phyloP scores from a whole-genome alignment of 2,888 invertebrate species.

The Rhimphoctona megacephalus region DNA sequence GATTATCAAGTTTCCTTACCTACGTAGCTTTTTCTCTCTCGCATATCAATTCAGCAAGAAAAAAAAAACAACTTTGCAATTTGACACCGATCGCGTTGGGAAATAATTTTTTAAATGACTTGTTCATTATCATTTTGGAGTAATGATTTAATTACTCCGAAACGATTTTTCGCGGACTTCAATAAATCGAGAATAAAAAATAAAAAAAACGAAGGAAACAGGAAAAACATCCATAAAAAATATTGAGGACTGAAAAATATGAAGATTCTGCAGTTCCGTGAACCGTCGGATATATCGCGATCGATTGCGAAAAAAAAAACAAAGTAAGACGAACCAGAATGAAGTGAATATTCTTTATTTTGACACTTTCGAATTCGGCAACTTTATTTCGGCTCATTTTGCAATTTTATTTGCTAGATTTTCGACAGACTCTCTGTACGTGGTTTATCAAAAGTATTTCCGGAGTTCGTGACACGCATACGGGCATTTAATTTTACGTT shows the following conservation, averaged over 20 bases:
- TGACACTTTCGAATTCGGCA: neutral
- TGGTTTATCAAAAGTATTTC: neutral
- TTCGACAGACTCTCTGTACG: neutral
- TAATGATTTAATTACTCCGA: neutral
- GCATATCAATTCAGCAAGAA: neutral
- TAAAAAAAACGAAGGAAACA: neutral
- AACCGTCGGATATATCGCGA: conserved; percentile 60
- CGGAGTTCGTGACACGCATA: neutral
- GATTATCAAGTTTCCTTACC: conserved; percentile 32
- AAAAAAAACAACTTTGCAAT: neutral
- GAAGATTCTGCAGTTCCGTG: conserved; percentile 13
- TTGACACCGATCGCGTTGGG: too few relatives aligned
- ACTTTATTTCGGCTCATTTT: conserved; percentile 1
- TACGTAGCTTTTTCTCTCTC: neutral
- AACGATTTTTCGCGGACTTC: neutral
- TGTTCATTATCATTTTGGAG: neutral
- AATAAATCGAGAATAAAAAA: too few relatives aligned
- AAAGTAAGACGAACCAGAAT: neutral
- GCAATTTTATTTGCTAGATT: neutral
- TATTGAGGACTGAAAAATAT: neutral
- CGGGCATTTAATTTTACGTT: neutral
- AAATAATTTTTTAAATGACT: neutral
- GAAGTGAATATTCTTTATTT: neutral
- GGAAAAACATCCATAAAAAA: neutral
- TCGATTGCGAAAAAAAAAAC: conserved; percentile 8